Conservation (phyloP, 2,797 vertebrate species). For the Danio jaintianensis region DNA sequence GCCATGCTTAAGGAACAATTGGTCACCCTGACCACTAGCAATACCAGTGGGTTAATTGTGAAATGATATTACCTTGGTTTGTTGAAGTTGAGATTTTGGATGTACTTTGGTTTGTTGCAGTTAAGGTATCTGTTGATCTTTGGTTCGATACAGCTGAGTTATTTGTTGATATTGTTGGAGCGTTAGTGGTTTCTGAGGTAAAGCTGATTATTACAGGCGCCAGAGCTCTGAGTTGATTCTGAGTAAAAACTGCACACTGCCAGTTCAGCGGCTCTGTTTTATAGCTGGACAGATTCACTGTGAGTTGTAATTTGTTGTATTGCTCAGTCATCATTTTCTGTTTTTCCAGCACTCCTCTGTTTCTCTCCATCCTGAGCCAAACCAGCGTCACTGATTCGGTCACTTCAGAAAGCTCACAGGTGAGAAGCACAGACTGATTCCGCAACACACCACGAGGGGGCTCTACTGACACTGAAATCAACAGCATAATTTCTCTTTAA, state of each 20-base stretch:
- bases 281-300: conserved; percentile 37
- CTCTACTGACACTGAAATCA: conserved; percentile 50
- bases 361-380: conserved; percentile 57
- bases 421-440: conserved; percentile 37
- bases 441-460: conserved; percentile 32
- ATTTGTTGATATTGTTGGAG: background rate
- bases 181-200: background rate
- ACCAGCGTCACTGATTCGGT: conserved; percentile 45
- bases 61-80: background rate
- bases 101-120: no score
- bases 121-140: no score
- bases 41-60: background rate
- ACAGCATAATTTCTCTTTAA: background rate
- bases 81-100: background rate
- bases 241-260: conserved; percentile 56
- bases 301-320: conserved; percentile 15
- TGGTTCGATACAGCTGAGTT: background rate
- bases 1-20: no score
- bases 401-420: conserved; percentile 55
- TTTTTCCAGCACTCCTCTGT: conserved; percentile 44
- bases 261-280: conserved; percentile 30
- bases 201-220: conserved; percentile 24
- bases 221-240: conserved; percentile 40
- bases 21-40: no score
- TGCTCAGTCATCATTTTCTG: conserved; percentile 27